These are phyloP conservation scores for Macaria notata DNA, from an alignment of 2,888 invertebrate species.

Conservation along the genomic window DNA sequence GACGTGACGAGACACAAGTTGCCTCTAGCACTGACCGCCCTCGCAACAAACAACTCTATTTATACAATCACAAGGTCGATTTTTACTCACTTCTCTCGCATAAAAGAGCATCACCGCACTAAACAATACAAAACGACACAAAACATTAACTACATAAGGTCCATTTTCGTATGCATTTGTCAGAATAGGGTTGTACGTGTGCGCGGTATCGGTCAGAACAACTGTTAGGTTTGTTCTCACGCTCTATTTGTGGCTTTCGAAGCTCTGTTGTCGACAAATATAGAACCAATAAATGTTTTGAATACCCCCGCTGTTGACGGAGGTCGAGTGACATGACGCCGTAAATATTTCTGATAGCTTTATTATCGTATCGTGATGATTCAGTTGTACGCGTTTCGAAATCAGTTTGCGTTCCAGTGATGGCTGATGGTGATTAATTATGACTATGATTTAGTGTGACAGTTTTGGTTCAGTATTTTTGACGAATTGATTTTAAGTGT, in stretches of 20 bases:
- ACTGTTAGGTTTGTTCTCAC: constrained; percentile 59
- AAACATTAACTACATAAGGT: constrained; percentile 36
- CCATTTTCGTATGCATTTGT: constrained; percentile 33
- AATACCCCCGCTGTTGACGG: constrained; percentile 37
- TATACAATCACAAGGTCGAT: constrained; percentile 38
- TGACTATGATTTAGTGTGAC: not conserved
- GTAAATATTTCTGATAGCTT: constrained; percentile 14
- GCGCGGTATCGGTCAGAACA: constrained; percentile 47
- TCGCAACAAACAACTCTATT: constrained; percentile 37
- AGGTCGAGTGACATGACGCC: constrained; percentile 18
- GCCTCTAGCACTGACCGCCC: constrained; percentile 30
- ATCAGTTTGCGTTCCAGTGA: constrained; percentile 2
- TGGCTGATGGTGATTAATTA: constrained; percentile 4
- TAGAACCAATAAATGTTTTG: constrained; percentile 49
- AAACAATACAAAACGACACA: constrained; percentile 19
- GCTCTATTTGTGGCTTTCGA: constrained; percentile 61
- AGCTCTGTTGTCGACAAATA: constrained; percentile 49
- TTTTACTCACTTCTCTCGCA: constrained; percentile 28
- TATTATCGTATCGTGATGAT: constrained; percentile 8
- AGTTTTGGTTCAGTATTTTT: not conserved
- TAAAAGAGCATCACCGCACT: constrained; percentile 7
- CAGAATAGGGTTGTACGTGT: constrained; percentile 42
- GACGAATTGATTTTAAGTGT: too few species aligned
- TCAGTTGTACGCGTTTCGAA: constrained; percentile 5
- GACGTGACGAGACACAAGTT: constrained; percentile 53